Evolutionary conservation across 2,888 invertebrate genomes (phyloP).

Genomic region (Melipona beecheii): DNA sequence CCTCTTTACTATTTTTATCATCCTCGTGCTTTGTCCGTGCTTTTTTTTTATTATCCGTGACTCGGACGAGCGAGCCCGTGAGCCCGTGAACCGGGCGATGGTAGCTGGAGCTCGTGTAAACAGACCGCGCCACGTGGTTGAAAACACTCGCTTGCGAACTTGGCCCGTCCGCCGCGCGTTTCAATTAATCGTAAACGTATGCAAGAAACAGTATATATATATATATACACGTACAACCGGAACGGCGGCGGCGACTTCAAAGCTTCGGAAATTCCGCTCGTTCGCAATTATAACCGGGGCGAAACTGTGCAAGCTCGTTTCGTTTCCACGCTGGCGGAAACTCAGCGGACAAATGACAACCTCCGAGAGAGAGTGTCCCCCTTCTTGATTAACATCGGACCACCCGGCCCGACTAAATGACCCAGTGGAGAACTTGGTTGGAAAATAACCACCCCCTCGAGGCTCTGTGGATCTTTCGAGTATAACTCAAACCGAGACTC

Average conservation of each 20-base stretch:
- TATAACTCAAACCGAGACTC: neutral
- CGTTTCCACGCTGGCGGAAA: neutral
- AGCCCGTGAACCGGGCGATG: too few species aligned
- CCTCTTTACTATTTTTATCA: neutral
- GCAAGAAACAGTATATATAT: neutral
- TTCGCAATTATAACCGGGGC: constrained; percentile 5
- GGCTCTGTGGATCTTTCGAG: neutral
- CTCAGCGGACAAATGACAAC: neutral
- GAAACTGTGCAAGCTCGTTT: neutral
- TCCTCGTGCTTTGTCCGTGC: neutral
- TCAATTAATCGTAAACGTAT: constrained; percentile 23
- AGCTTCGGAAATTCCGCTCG: neutral
- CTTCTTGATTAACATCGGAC: constrained; percentile 2
- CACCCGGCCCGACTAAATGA: neutral
- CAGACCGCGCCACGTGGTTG: neutral
- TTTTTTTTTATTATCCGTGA: neutral
- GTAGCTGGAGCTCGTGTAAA: neutral
- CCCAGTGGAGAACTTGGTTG: neutral
- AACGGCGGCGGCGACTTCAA: neutral
- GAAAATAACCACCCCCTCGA: constrained; percentile 1
- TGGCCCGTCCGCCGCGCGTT: neutral
- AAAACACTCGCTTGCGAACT: constrained; percentile 13
- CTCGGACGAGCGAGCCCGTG: constrained; percentile 11
- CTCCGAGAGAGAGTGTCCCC: too few species aligned
- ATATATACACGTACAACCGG: neutral